These are phyloP conservation scores for Aleadryas rufinucha DNA, from an alignment of 2,113 vertebrate genomes.

Conservation along the genomic window DNA sequence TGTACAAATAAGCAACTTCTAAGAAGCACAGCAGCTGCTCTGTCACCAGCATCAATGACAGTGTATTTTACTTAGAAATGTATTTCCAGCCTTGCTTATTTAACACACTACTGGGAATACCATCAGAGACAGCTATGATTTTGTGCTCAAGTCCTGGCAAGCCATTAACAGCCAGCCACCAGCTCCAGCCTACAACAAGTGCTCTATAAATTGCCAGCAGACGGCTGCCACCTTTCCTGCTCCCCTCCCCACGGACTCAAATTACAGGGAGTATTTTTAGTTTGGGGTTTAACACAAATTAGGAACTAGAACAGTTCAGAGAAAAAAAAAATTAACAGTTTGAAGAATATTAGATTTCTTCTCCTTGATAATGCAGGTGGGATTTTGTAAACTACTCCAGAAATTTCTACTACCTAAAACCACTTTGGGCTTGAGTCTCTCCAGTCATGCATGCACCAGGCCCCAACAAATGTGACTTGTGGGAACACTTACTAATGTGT, in stretches of 20 bases:
- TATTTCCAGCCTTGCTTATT: not conserved
- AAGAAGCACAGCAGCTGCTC: not conserved
- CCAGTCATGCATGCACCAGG: not conserved
- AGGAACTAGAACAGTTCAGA: not conserved
- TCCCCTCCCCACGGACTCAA: not conserved
- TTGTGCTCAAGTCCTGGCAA: not conserved
- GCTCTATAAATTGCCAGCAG: not conserved
- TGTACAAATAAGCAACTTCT: not conserved
- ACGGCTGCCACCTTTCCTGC: not conserved
- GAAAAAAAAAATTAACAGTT: not conserved
- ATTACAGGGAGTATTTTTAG: not conserved
- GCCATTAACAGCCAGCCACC: not conserved
- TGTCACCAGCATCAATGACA: conserved; percentile 10
- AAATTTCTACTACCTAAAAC: not conserved
- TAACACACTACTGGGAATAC: not conserved
- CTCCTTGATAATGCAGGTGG: not conserved
- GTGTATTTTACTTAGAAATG: conserved; percentile 14
- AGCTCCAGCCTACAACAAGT: not conserved
- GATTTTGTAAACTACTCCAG: not conserved
- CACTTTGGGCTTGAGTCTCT: not conserved
- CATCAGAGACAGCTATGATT: not conserved
- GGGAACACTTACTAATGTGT: not conserved
- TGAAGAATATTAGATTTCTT: not conserved
- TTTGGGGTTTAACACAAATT: not conserved
- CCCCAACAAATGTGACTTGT: not conserved